A percentile compares a stretch with the other conserved stretches of the same genome.
phyloP scores from a whole-genome alignment of 2,888 invertebrate genomes.

The Phengaris alcon region DNA sequence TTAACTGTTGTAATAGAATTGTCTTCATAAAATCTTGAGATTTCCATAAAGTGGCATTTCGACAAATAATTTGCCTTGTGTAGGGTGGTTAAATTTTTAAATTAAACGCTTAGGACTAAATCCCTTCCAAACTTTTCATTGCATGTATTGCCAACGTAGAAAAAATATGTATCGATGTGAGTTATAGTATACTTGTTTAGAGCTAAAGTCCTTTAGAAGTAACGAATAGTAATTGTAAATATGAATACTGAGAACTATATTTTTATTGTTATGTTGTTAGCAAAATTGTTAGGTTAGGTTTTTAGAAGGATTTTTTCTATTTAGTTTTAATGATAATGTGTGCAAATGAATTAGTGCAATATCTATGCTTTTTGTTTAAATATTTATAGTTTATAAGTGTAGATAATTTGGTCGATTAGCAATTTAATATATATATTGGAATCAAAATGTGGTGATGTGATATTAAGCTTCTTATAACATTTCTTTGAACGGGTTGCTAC shows the following conservation, averaged over 20 bases:
- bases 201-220: not conserved
- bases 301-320: constrained; percentile 4
- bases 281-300: not conserved
- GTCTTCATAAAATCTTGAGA: too few relatives aligned
- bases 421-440: not conserved
- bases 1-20: not conserved
- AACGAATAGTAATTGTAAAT: not conserved
- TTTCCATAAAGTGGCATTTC: too few relatives aligned
- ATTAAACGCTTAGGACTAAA: not conserved
- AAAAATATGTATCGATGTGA: not conserved
- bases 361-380: not conserved
- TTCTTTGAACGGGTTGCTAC: constrained; percentile 1
- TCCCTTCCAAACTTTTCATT: constrained; percentile 2
- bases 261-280: constrained; percentile 12
- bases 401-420: not conserved
- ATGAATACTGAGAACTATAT: not conserved
- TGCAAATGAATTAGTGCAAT: not conserved
- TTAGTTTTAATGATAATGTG: not conserved
- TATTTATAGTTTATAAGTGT: constrained; percentile 1
- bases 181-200: not conserved
- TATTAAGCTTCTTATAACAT: not conserved
- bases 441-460: constrained; percentile 1
- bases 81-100: too few relatives aligned
- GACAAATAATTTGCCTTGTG: too few relatives aligned
- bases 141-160: constrained; percentile 12